Percentiles rank a stretch among this genome's conserved stretches.
Conservation (phyloP, 2,113 vertebrate genomes). For the Origma solitaria region DNA sequence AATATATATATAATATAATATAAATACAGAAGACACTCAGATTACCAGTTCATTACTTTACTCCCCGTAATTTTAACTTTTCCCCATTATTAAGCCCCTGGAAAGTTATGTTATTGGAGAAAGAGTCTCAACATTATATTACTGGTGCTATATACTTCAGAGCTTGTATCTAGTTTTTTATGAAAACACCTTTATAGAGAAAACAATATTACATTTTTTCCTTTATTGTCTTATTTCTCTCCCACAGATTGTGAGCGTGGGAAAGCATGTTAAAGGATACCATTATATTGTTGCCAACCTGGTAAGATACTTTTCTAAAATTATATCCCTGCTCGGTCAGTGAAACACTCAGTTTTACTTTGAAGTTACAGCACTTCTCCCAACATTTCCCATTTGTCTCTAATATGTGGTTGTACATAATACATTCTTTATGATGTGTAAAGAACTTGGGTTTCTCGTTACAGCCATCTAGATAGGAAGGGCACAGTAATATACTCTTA, state of each 20-base stretch:
- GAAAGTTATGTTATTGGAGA: neutral
- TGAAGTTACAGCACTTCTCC: neutral
- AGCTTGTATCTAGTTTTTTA: neutral
- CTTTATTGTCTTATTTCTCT: slow-evolving; percentile 9
- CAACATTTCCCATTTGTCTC: neutral
- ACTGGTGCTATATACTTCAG: neutral
- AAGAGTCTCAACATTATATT: neutral
- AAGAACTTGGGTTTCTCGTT: neutral
- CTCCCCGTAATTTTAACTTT: neutral
- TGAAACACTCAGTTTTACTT: neutral
- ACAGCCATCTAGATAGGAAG: neutral
- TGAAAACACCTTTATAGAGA: neutral
- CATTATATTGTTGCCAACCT: slow-evolving; percentile 96
- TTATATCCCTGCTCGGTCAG: slow-evolving; percentile 40
- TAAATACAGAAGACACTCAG: neutral
- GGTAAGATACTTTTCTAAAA: slow-evolving; percentile 80
- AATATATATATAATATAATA: too few relatives aligned
- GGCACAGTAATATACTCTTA: neutral
- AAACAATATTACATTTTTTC: neutral
- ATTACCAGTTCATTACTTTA: neutral
- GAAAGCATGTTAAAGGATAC: slow-evolving; percentile 95
- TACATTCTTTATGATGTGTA: neutral
- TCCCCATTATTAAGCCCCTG: neutral
- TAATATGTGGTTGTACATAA: neutral
- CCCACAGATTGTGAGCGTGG: slow-evolving; percentile 89